A percentile compares a stretch with the other conserved stretches of the same genome.
These are phyloP conservation scores for Sebastes vulpes DNA, from an alignment of 2,797 vertebrate species.

Conservation along the genomic window DNA sequence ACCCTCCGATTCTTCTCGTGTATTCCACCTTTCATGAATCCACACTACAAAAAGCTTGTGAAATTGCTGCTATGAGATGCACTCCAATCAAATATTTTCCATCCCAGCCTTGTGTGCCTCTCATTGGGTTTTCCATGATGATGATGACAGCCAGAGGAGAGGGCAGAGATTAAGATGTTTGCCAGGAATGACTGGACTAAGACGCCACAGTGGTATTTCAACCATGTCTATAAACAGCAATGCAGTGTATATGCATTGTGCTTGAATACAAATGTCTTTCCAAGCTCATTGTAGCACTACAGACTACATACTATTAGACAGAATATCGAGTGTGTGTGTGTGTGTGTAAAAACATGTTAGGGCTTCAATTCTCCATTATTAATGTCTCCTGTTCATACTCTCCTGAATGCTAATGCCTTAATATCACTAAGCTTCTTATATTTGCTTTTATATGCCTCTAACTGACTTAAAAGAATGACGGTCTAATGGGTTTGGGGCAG, in stretches of 20 bases:
- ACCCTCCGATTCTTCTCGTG: background rate
- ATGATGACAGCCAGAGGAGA: constrained; percentile 23
- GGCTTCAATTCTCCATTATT: background rate
- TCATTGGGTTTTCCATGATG: constrained; percentile 50
- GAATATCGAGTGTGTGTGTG: background rate
- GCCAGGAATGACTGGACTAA: constrained; percentile 60
- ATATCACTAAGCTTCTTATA: too few relatives aligned
- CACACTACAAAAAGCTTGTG: background rate
- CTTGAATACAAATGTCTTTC: background rate
- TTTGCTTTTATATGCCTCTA: too few relatives aligned
- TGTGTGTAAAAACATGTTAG: background rate
- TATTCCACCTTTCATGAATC: background rate
- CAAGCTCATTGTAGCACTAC: background rate
- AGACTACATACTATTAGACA: background rate
- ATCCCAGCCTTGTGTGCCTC: constrained; percentile 3
- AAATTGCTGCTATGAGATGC: background rate
- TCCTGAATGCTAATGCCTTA: too few relatives aligned
- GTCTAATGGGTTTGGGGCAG: too few relatives aligned
- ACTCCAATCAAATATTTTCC: constrained; percentile 28
- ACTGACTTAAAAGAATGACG: too few relatives aligned
- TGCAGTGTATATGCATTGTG: background rate
- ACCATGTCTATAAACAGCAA: constrained; percentile 37
- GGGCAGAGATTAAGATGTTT: constrained; percentile 33
- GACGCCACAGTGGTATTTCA: constrained; percentile 37
- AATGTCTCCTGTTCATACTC: background rate